Evolutionary conservation across 2,797 vertebrate genomes (phyloP), one percentile per base, ranked within the genome.

Genomic region (Hippocampus kuda): DNA sequence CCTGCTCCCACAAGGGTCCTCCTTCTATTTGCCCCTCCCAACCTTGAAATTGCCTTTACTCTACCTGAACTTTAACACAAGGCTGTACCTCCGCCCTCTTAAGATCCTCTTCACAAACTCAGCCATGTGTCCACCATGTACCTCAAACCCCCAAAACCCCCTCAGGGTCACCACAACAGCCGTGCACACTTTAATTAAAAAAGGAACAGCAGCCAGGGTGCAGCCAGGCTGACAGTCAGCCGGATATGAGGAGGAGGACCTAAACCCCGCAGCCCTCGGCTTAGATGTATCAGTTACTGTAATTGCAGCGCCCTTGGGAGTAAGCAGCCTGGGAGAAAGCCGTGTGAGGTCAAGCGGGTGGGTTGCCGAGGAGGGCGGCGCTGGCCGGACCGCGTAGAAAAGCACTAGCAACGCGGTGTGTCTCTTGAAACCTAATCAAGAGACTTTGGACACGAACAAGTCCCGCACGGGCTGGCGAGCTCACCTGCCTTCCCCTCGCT

Each of bases 251-350:
- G 85, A 81, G 77, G 80, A 84, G 84, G 78, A 74, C 80, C 20
- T 59, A 79, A 85, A 77, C 79, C 85, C 85, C 84, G 75, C 85
- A 87, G 83, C 79, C 77, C 77, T 73, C n/a, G 79, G 86, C 85
- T 89, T 86, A 86, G 88, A 79, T 87, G 86, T 90, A 91, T 91
- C 89, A 88, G 88, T 91, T 91, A 91, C 89, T 90, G 87, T 90
- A 89, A 89, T 86, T 87, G 85, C 88, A 87, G 86, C 82, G 83
- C 86, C 86, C 87, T 73, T 79, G 84, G 86, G 87, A 88, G 77
- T 77, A 76, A 80, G 79, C 72, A 73, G 85, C 79, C 81, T 76
- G 74, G 73, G 76, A 87, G 80, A 86, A 89, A 91, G 85, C 81
- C 75, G 79, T 83, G 84, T 83, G 83, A 88, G 85, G 86, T 88